Base-by-base conservation (phyloP, 2,797 vertebrate genomes). In the Pteronotus mesoamericanus region DNA sequence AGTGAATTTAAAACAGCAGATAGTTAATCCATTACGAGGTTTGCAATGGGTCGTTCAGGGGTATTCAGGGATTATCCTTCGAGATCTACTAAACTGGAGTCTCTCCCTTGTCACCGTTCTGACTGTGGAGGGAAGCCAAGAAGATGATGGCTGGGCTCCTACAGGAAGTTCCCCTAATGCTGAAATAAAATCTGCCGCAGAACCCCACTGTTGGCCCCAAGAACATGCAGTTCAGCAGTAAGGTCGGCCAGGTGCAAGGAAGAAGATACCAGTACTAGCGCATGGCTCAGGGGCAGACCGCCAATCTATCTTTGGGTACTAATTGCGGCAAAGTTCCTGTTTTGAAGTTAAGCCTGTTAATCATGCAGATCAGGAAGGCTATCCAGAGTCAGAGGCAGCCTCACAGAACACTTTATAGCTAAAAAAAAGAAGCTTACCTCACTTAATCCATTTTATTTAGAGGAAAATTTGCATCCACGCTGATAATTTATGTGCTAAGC, bases 361-460 rank as follows among this genome's bases (percentile, higher is more conserved):
- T 96, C 94, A 88, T 87, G 91, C 86, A 87, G 84, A 86, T 96
- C 95, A 68, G 84, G 86, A 92, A 96, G 92, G 87, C 94, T 29
- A 84, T 93, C 94, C 94, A 32, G 91, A 92, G 66, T 94, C 96
- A 53, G 0, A 59, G 92, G 91, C 97, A 96, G 3, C 53, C 96
- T 98, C 91, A 29, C 94, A 92, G 97, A 91, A 84, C 57, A 89
- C 80, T 97, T 97, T 66, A 91, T 55, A 84, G 94, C 92, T 85
- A 97, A 98, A 91, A 80, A 97, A 71, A 96, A 97, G 97, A 78
- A 66, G 51, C 96, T 97, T 96, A 82, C 24, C 89, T 97, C 94
- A 89, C 96, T 96, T 97, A 68, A 94, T 98, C 97, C 61, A 93
- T 96, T 97, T 97, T 97, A 94, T 39, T 90, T 94, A 79, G 91